A percentile compares a stretch with the other conserved stretches of the same genome.
phyloP scores from a whole-genome alignment of 2,888 invertebrate species.

The Oconnorella tubifera region DNA sequence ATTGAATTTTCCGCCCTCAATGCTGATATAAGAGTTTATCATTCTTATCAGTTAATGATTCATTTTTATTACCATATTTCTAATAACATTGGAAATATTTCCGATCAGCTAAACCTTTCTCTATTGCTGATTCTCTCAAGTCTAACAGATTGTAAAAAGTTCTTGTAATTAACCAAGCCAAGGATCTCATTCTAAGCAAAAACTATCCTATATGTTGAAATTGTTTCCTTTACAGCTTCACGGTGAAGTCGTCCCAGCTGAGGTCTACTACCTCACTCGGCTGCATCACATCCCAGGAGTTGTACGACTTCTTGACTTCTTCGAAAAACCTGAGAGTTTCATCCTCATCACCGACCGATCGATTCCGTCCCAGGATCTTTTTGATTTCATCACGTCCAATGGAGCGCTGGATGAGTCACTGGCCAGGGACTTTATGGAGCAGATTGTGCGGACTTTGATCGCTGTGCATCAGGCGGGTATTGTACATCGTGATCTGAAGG shows the following conservation, averaged over 20 bases:
- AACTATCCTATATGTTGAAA: too few species aligned
- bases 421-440: conserved; percentile 57
- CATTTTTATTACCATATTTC: too few species aligned
- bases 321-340: conserved; percentile 59
- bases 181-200: too few species aligned
- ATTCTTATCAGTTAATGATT: too few species aligned
- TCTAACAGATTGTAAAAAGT: too few species aligned
- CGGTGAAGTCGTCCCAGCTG: conserved; percentile 61
- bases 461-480: conserved; percentile 61
- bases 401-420: conserved; percentile 53
- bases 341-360: conserved; percentile 64
- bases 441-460: conserved; percentile 60
- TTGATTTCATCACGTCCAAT: conserved; percentile 64
- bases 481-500: conserved; percentile 63
- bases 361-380: conserved; percentile 62
- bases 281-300: conserved; percentile 61
- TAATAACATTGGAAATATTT: too few species aligned
- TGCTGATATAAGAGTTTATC: too few species aligned
- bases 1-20: too few species aligned
- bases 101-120: too few species aligned
- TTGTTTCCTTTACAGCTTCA: conserved; percentile 58
- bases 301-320: conserved; percentile 62
- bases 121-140: too few species aligned
- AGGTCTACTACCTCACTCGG: conserved; percentile 61
- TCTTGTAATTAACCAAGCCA: too few species aligned